Base-by-base conservation (phyloP, 2,888 invertebrate genomes). In the Dynastes tityus region DNA sequence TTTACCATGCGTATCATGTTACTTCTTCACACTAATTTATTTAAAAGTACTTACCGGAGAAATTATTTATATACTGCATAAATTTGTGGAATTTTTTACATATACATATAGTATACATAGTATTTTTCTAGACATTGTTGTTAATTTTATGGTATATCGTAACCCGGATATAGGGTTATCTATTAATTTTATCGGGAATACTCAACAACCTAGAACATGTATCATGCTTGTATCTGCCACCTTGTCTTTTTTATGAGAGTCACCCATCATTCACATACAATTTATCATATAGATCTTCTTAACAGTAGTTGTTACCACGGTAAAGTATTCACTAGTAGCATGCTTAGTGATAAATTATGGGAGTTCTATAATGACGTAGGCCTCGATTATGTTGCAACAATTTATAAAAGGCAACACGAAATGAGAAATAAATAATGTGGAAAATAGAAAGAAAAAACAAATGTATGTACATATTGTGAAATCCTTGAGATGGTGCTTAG, bases 301-400 rank as follows among this genome's bases (percentile, higher is more conserved):
- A 65, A 76, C 76, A 76, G 76, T 76, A 76, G 76, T 76, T 76
- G 71, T 71, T 76, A 64, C 51, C 65, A 76, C 76, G 53, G 37
- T 65, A 65, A 76, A 76, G 67, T 65, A 75, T 76, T 76, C 55
- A 76, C 65, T 76, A 51, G 76, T 67, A 76, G 67, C 76, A 64
- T 53, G 51, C 40, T 16, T 65, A 37, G 32, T 65, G 76, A 76
- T 76, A 76, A 76, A 76, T 76, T 76, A 65, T 76, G 51, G 32
- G 45, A 61, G 37, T 27, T 61, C 65, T 40, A 22, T 63, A 76
- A 55, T 76, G 76, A 65, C 65, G 64, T 29, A 55, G 53, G 65
- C 53, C 61, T 64, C 51, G 55, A 53, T 76, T 76, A 71, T 55
- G 71, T 32, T 58, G 71, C 55, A 71, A 32, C 45, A 49, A 53